A percentile compares a stretch with the other conserved stretches of the same genome.
Evolutionary conservation across 2,888 invertebrate species (phyloP).

Genomic region (Papilio elwesi): DNA sequence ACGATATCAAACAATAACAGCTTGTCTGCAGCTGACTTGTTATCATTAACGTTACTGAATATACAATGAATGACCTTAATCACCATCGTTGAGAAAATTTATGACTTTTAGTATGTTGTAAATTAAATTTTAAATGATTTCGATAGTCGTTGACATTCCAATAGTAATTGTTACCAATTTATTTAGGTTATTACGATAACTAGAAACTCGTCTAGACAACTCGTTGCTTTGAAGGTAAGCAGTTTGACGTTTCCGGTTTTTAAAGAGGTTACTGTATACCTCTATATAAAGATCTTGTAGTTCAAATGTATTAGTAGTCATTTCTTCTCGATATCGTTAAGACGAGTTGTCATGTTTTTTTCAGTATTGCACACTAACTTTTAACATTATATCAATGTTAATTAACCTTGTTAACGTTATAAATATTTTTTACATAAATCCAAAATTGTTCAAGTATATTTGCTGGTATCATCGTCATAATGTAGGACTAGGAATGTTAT

Average conservation of each 20-base stretch:
- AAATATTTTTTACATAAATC: no score
- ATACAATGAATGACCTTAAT: background rate
- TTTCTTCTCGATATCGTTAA: background rate
- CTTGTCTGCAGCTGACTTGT: slow-evolving; percentile 25
- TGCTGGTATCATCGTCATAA: no score
- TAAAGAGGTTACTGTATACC: slow-evolving; percentile 30
- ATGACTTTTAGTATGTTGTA: background rate
- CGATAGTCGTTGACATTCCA: slow-evolving; percentile 1
- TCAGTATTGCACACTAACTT: no score
- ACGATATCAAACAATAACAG: slow-evolving; percentile 34
- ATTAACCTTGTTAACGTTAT: no score
- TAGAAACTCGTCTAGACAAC: slow-evolving; percentile 20
- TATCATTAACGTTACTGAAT: slow-evolving; percentile 10
- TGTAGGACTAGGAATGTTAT: no score
- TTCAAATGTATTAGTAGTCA: background rate
- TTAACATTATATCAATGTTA: no score
- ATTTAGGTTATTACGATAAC: slow-evolving; percentile 27
- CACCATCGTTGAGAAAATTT: background rate
- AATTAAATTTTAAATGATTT: background rate
- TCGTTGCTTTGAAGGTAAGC: slow-evolving; percentile 28
- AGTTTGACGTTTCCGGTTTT: slow-evolving; percentile 34
- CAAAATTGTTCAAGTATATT: no score
- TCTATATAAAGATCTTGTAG: slow-evolving; percentile 5
- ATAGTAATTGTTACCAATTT: background rate
- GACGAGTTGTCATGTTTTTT: no score